A percentile compares a stretch with the other conserved stretches of the same genome.
Conservation (phyloP, 1,140 invertebrate species). For the Grapholita molesta region DNA sequence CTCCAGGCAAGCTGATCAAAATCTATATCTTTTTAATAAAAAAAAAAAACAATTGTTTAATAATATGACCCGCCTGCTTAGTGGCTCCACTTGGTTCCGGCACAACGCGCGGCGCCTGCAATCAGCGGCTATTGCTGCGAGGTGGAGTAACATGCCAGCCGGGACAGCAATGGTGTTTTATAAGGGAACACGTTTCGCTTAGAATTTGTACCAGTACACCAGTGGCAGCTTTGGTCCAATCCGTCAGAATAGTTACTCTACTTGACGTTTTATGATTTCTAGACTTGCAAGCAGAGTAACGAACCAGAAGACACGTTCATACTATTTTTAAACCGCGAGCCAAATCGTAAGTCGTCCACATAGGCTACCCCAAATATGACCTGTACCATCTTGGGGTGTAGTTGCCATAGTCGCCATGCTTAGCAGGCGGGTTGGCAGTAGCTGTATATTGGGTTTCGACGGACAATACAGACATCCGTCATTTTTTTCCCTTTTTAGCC, state of each 20-base stretch:
- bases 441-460: too few species aligned
- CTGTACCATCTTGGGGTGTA: too few species aligned
- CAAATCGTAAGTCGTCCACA: too few species aligned
- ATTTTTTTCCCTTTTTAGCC: too few species aligned
- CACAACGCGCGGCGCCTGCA: not conserved
- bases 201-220: not conserved
- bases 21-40: too few species aligned
- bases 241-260: not conserved
- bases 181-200: not conserved
- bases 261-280: not conserved
- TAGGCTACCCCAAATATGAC: too few species aligned
- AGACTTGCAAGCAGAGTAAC: not conserved
- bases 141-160: not conserved
- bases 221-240: not conserved
- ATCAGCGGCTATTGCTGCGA: not conserved
- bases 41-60: too few species aligned
- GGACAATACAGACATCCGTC: too few species aligned
- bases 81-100: not conserved
- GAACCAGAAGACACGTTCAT: not conserved
- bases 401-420: too few species aligned
- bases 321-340: not conserved
- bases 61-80: not conserved
- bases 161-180: not conserved
- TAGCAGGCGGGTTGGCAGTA: too few species aligned
- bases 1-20: too few species aligned